These are phyloP conservation scores for Rhynchotus rufescens DNA, from an alignment of 2,797 vertebrate species.

Conservation along the genomic window DNA sequence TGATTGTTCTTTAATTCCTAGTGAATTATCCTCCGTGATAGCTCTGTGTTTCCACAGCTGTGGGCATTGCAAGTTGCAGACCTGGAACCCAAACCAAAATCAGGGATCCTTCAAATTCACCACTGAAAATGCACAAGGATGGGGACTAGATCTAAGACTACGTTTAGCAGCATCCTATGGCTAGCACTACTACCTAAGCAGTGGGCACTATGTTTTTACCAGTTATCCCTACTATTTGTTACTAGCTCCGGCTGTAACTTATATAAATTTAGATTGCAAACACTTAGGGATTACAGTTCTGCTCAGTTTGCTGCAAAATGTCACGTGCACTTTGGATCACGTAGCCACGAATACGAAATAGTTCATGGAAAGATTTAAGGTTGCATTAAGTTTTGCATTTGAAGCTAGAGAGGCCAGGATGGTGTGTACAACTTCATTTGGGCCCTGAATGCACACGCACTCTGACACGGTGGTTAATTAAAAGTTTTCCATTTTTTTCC, in stretches of 20 bases:
- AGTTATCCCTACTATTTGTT: conserved; percentile 46
- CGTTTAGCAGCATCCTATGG: conserved; percentile 28
- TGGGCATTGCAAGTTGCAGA: not conserved
- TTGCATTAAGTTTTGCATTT: not conserved
- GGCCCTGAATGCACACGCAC: not conserved
- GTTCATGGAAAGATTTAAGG: not conserved
- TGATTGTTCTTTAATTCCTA: not conserved
- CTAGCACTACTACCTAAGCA: conserved; percentile 59
- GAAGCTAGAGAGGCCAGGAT: not conserved
- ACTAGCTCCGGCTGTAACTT: conserved; percentile 50
- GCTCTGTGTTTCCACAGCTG: not conserved
- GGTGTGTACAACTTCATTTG: not conserved
- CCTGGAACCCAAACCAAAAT: not conserved
- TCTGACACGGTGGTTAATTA: not conserved
- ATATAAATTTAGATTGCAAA: conserved; percentile 24
- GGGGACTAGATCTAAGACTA: not conserved
- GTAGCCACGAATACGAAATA: not conserved
- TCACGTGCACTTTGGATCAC: not conserved
- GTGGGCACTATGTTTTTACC: conserved; percentile 27
- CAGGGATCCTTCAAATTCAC: not conserved
- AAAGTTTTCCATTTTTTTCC: not conserved
- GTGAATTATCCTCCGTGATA: not conserved
- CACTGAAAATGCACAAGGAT: not conserved
- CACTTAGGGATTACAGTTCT: conserved; percentile 4
- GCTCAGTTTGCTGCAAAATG: not conserved